Base-by-base conservation (phyloP, 2,888 invertebrate genomes). In the Diarsia rubi region DNA sequence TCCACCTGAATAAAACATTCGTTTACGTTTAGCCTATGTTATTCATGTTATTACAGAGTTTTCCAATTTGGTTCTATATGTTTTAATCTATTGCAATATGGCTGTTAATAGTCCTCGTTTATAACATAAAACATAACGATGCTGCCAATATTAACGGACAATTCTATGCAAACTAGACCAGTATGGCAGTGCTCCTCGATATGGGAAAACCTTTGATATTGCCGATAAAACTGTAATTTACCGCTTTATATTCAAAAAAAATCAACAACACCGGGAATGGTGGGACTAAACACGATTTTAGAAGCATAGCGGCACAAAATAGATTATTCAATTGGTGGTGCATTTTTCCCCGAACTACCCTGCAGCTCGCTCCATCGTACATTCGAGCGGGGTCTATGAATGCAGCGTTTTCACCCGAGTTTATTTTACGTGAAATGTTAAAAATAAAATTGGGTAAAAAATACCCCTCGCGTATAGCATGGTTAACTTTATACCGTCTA, bases 261-360 rank as follows among this genome's bases (percentile, higher is more conserved):
- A 0, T 52, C 31, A 44, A 66, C 69, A 54, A 67, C 59, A 73
- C 62, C 31, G 47, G 49, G 44, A 49, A 24, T 47, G 12, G 69
- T 60, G 44, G 16, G 67, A 79, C 60, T 82, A 60, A 80, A 83
- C 64, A 60, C 44, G 37, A 72, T 42, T 83, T 73, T 75, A 75
- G 60, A 37, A 62, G 59, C 47, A 70, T 72, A 75, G 52, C 19
- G 19, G 76, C 85, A 78, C 79, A 85, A 92, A 92, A 93, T 92
- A 92, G 91, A 93, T 94, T 93, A 94, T 94, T 94, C 93, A 93
- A 93, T 94, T 90, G 92, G 88, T 87, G 91, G 89, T 87, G 90
- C 91, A 92, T 88, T 93, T 93, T 92, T 90, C 83, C 88, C 76
- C 65, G 73, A 71, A 70, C 85, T 79, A 80, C 87, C 84, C 82